Base-by-base conservation (phyloP, 2,113 vertebrate genomes). In the Sarotherodon lohbergeri region DNA sequence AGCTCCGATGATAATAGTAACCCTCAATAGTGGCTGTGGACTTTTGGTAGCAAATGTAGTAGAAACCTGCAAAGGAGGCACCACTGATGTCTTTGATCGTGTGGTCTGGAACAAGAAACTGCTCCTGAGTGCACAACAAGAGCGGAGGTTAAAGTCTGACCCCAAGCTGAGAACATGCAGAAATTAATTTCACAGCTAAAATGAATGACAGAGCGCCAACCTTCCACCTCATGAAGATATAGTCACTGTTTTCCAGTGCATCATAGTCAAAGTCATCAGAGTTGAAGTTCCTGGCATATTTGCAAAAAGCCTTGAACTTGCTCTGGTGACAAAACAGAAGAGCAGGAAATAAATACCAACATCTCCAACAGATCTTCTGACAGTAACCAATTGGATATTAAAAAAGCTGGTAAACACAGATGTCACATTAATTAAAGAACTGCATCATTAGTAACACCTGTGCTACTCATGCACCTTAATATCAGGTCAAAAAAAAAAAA, bases 211-310 rank as follows among this genome's bases (percentile, higher is more conserved):
- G 8, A 11, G 11, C 39, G 87, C 93, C 94, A 94, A 99, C 99
- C 98, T 99, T 99, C 99, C 98, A 99, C 84, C 98, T 97, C 99
- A 99, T 99, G 96, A 99, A 99, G 95, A 99, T 97, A 82, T 98
- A 99, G 91, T 99, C 98, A 43, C 98, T 98, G 50, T 94, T 98
- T 95, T 98, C 98, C 95, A 99, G 96, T 34, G 98, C 97, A 88
- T 98, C 97, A 71, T 98, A 99, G 94, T 98, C 98, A 94, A 99
- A 99, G 91, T 99, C 97, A 82, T 99, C 99, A 0, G 98, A 98
- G 90, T 99, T 99, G 96, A 99, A 99, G 94, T 96, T 98, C 96
- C 99, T 99, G 95, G 98, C 98, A 89, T 98, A 98, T 95, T 99
- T 98, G 95, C 97, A 99, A 96, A 99, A 99, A 87, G 99, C 97